Conservation (phyloP, 2,797 vertebrate species). For the Crocodylus rhombifer region DNA sequence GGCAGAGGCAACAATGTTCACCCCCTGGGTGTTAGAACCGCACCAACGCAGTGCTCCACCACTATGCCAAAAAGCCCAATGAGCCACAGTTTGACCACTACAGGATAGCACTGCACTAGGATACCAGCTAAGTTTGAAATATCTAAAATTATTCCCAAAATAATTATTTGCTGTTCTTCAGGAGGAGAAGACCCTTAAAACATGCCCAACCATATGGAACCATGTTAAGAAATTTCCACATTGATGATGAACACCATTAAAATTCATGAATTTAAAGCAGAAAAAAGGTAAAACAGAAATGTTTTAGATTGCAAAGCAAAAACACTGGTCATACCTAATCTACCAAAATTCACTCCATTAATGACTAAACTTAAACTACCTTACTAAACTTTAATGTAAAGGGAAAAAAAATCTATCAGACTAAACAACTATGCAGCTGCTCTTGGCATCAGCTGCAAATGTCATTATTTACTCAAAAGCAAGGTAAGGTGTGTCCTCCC, state of each 20-base stretch:
- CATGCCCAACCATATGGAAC: not conserved
- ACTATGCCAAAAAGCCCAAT: no score
- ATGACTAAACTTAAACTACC: not conserved
- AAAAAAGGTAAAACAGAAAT: not conserved
- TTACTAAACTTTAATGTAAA: not conserved
- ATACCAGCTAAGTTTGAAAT: no score
- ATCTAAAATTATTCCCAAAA: not conserved
- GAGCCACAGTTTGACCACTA: no score
- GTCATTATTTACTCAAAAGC: not conserved
- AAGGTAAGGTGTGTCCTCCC: not conserved
- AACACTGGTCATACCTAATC: not conserved
- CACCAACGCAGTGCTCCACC: no score
- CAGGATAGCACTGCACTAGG: no score
- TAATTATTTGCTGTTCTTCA: not conserved
- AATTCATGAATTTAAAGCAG: not conserved
- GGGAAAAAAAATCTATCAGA: not conserved
- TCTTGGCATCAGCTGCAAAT: not conserved
- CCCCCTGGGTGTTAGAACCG: no score
- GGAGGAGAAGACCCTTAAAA: not conserved
- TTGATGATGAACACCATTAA: not conserved
- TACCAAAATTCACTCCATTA: not conserved
- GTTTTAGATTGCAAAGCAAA: not conserved
- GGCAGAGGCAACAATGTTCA: no score
- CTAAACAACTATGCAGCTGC: not conserved
- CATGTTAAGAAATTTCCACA: not conserved